Conservation (phyloP, 2,113 vertebrate species). For the Sorex fumeus region DNA sequence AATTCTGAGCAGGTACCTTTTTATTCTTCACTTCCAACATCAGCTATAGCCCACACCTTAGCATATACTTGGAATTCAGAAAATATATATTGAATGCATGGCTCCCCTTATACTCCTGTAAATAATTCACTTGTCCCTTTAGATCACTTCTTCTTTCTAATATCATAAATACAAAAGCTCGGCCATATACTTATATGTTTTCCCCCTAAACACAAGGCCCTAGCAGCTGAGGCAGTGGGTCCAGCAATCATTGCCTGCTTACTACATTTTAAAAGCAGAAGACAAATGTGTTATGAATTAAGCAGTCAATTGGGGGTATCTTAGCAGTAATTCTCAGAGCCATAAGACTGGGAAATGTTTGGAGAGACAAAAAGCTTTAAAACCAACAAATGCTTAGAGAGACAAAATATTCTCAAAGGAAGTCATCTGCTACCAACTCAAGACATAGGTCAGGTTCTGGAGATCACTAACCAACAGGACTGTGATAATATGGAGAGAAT, state of each 20-base stretch:
- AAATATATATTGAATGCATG: not conserved
- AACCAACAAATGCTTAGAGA: no score
- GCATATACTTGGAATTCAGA: not conserved
- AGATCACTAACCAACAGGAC: no score
- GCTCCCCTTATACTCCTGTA: not conserved
- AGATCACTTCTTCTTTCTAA: not conserved
- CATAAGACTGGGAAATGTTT: no score
- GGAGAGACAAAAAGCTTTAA: no score
- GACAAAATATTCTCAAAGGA: no score
- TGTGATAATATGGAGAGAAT: no score
- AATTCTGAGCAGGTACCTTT: not conserved
- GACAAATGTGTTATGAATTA: not conserved
- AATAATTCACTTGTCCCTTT: constrained; percentile 13
- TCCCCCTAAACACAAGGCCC: no score
- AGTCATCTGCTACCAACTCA: no score
- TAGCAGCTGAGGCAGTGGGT: not conserved
- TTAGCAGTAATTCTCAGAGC: no score
- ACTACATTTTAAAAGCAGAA: not conserved
- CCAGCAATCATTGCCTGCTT: no score
- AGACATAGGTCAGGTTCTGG: no score
- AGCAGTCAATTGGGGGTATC: no score
- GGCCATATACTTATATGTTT: not conserved
- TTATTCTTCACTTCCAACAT: constrained; percentile 4
- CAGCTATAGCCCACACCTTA: not conserved
- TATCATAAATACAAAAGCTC: not conserved